Evolutionary conservation across 2,888 invertebrate species (phyloP), one percentile per base, ranked within the genome.

Genomic region (Nudaria mundana): DNA sequence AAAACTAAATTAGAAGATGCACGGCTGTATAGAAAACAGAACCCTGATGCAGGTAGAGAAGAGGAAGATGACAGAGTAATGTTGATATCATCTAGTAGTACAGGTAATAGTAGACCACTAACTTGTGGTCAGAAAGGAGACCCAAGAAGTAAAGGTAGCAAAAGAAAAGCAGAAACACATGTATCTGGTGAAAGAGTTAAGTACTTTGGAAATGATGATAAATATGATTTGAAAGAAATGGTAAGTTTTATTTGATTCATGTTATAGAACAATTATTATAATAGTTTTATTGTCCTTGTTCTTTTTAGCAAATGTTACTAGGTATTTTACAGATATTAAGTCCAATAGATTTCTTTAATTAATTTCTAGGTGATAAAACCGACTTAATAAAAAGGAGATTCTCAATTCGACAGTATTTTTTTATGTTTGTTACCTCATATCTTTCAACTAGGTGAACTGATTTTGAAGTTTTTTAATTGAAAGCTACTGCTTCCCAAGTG

Each of bases 201-300:
- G 40, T 97, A 97, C 82, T 97, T 96, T 85, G 93, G 94, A 3
- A 96, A 97, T 86, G 97, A 98, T 87, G 97, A 97, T 73, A 94
- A 94, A 71, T 94, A 94, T 76, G 93, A 94, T 37, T 91, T 98
- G 23, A 92, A 95, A 70, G 92, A 95, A 76, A 94, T 98, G 94
- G 94, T 93, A 77, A 79, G 74, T 67, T 23, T n/a, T 18, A 3
- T 18, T 22, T 5, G 5, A 30, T 24, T 16, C 2, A n/a, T n/a
- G n/a, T n/a, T n/a, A n/a, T n/a, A n/a, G n/a, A n/a, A n/a, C n/a
- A n/a, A n/a, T n/a, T n/a, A n/a, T n/a, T n/a, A n/a, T n/a, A n/a
- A n/a, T n/a, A n/a, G n/a, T n/a, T n/a, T n/a, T n/a, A n/a, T n/a
- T n/a, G n/a, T n/a, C n/a, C n/a, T n/a, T n/a, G n/a, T n/a, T n/a